Conservation (phyloP, 2,113 vertebrate genomes). For the Syrmaticus mikado region DNA sequence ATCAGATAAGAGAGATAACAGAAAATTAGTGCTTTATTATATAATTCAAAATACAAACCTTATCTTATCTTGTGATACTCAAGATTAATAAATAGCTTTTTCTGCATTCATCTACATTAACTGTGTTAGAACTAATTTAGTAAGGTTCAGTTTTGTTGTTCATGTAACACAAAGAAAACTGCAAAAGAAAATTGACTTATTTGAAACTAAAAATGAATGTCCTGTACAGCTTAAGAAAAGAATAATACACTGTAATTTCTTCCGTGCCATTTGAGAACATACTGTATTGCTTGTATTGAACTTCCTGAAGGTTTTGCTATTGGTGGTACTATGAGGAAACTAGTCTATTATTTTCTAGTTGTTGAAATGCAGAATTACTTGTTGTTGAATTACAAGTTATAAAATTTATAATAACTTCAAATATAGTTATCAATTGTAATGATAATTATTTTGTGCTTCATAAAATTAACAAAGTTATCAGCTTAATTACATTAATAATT, state of each 20-base stretch:
- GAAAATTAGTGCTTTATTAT: background rate
- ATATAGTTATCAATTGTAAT: constrained; percentile 57
- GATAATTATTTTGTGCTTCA: constrained; percentile 26
- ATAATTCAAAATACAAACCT: constrained; percentile 4
- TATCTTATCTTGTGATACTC: background rate
- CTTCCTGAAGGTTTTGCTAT: constrained; percentile 46
- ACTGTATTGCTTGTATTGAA: constrained; percentile 31
- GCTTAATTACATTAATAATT: constrained; percentile 41
- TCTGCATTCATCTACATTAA: background rate
- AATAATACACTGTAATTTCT: constrained; percentile 15
- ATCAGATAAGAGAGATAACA: background rate
- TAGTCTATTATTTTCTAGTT: constrained; percentile 44
- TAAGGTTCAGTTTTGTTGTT: constrained; percentile 11
- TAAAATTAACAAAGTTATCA: background rate
- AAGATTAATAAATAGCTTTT: background rate
- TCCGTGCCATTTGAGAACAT: constrained; percentile 52
- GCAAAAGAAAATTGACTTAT: constrained; percentile 34
- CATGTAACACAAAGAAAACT: constrained; percentile 38
- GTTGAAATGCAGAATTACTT: constrained; percentile 40
- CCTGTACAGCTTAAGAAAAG: background rate
- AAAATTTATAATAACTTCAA: constrained; percentile 53
- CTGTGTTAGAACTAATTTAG: background rate
- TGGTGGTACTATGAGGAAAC: constrained; percentile 56
- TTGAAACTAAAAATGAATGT: background rate
- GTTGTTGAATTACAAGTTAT: constrained; percentile 53